These are phyloP conservation scores for Drymonia ruficornis DNA, from an alignment of 2,888 invertebrate species.

Conservation along the genomic window DNA sequence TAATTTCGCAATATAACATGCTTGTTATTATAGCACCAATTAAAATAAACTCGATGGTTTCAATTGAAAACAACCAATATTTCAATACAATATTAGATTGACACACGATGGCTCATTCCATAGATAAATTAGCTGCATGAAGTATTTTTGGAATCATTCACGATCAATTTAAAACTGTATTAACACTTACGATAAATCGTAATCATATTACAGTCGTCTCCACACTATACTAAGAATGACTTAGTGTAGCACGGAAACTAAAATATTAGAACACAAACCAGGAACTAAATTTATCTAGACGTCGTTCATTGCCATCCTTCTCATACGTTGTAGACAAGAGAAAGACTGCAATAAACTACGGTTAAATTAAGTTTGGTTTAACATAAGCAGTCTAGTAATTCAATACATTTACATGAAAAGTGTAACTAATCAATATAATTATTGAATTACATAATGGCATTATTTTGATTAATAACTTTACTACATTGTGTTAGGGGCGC, in stretches of 20 bases:
- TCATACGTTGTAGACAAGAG: background rate
- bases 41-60: slow-evolving; percentile 28
- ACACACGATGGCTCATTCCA: slow-evolving; percentile 8
- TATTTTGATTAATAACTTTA: no score
- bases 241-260: slow-evolving; percentile 57
- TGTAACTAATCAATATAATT: no score
- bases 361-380: no score
- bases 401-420: no score
- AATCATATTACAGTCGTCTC: slow-evolving; percentile 36
- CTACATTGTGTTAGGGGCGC: no score
- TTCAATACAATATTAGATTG: background rate
- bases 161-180: background rate
- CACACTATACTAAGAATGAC: slow-evolving; percentile 54
- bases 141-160: background rate
- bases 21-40: slow-evolving; percentile 40
- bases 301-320: background rate
- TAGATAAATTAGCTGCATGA: slow-evolving; percentile 1
- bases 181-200: slow-evolving; percentile 17
- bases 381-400: no score
- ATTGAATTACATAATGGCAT: no score
- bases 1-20: slow-evolving; percentile 20
- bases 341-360: background rate
- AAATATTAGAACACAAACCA: background rate
- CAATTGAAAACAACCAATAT: slow-evolving; percentile 7
- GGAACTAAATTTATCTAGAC: background rate